These are phyloP conservation scores for Sycophila sp. DNA, from an alignment of 1,140 invertebrate genomes.

Conservation along the genomic window DNA sequence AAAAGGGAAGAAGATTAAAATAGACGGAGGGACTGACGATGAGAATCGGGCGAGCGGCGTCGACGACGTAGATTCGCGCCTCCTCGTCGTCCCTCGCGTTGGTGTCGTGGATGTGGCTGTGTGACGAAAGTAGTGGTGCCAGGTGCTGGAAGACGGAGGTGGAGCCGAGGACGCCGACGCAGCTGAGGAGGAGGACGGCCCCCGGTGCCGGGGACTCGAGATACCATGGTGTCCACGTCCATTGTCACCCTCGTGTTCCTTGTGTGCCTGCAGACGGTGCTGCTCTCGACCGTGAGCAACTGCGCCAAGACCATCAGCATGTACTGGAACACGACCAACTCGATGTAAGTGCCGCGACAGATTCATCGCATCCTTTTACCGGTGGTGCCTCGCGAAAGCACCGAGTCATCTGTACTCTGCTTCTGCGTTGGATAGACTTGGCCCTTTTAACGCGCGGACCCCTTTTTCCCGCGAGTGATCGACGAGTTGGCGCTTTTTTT, in stretches of 20 bases:
- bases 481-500: too few relatives aligned
- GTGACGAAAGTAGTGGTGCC: constrained; percentile 13
- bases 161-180: constrained; percentile 36
- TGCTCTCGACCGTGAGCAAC: constrained; percentile 78
- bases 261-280: constrained; percentile 80
- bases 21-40: not conserved
- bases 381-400: too few relatives aligned
- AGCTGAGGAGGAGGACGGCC: too few relatives aligned
- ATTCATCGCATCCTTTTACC: not conserved
- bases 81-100: not conserved
- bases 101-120: constrained; percentile 35
- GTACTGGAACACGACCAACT: constrained; percentile 88
- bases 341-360: constrained; percentile 71
- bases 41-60: not conserved
- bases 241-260: constrained; percentile 77
- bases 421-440: too few relatives aligned
- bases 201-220: constrained; percentile 33
- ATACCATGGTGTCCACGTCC: constrained; percentile 69
- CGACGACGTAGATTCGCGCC: not conserved
- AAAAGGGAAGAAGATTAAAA: not conserved
- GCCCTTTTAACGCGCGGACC: too few relatives aligned
- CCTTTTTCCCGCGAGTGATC: too few relatives aligned
- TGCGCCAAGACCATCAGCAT: constrained; percentile 85
- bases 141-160: constrained; percentile 32
- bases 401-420: too few relatives aligned